Percentiles rank a stretch among this genome's conserved stretches.
These are phyloP conservation scores for Pachydiplax longipennis DNA, from an alignment of 2,888 invertebrate genomes.

Conservation along the genomic window DNA sequence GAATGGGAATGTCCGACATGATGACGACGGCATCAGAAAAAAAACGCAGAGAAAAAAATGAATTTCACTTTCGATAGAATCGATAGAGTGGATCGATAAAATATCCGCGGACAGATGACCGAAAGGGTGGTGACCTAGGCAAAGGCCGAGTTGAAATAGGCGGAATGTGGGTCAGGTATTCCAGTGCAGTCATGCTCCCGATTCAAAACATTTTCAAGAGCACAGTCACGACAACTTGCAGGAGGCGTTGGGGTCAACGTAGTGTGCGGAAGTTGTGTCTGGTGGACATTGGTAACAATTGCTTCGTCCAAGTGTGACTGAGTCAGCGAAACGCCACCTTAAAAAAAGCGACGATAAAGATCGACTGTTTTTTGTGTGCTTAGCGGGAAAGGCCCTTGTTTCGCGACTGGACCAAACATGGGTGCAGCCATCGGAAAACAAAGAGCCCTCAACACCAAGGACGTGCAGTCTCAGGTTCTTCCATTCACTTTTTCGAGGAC, in stretches of 20 bases:
- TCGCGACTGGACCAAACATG: background rate
- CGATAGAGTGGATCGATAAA: background rate
- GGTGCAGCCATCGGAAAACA: background rate
- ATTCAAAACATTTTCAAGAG: constrained; percentile 49
- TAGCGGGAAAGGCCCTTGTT: background rate
- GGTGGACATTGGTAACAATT: constrained; percentile 40
- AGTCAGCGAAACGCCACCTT: constrained; percentile 41
- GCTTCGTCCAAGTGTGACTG: background rate
- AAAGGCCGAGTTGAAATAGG: constrained; percentile 23
- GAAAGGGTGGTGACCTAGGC: constrained; percentile 50
- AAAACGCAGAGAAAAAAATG: background rate
- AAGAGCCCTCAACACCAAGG: background rate
- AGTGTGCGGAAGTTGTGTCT: background rate
- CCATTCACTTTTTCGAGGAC: too few relatives aligned
- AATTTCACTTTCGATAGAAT: too few relatives aligned
- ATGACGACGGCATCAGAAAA: background rate
- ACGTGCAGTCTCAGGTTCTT: too few relatives aligned
- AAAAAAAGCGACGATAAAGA: background rate
- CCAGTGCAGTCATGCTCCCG: constrained; percentile 51
- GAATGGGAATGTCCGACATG: background rate
- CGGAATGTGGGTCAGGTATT: constrained; percentile 38
- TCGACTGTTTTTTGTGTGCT: background rate
- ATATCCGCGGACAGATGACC: background rate
- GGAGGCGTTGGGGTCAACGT: constrained; percentile 30
- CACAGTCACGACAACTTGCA: constrained; percentile 52